Evolutionary conservation across 1,140 invertebrate species (phyloP).

Genomic region (Tetragnatha versicolor): DNA sequence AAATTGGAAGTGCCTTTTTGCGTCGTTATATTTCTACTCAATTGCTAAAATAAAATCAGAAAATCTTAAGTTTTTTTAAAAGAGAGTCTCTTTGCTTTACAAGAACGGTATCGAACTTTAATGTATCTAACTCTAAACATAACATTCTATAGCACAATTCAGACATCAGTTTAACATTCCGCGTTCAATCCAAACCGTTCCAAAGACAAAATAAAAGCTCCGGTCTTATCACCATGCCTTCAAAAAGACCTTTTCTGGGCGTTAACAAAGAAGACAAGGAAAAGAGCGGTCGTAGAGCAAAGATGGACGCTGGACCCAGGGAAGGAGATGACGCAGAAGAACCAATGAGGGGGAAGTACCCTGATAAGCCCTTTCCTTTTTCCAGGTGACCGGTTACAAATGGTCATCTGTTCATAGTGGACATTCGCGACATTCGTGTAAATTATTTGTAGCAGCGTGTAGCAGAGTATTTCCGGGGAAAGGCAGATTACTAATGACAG

Average conservation of each 20-base stretch:
- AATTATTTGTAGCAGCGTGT: slow-evolving; percentile 35
- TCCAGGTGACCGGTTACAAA: slow-evolving; percentile 48
- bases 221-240: slow-evolving; percentile 5
- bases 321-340: slow-evolving; percentile 43
- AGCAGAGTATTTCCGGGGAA: neutral
- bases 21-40: too few species aligned
- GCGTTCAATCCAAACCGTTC: too few species aligned
- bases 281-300: too few species aligned
- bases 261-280: neutral
- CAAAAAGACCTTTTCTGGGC: slow-evolving; percentile 5
- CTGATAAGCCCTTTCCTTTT: slow-evolving; percentile 41
- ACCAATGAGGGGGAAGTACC: slow-evolving; percentile 32
- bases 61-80: too few species aligned
- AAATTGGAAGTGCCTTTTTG: too few species aligned
- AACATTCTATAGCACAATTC: too few species aligned
- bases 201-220: too few species aligned
- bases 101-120: too few species aligned
- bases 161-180: too few species aligned
- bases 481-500: neutral
- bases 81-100: too few species aligned
- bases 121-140: too few species aligned
- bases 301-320: neutral
- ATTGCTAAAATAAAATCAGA: too few species aligned
- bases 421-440: slow-evolving; percentile 27
- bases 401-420: slow-evolving; percentile 28